Conservation (phyloP, 37 sponge, comb jelly and placozoan genomes). For the Trichoplax adhaerens region DNA sequence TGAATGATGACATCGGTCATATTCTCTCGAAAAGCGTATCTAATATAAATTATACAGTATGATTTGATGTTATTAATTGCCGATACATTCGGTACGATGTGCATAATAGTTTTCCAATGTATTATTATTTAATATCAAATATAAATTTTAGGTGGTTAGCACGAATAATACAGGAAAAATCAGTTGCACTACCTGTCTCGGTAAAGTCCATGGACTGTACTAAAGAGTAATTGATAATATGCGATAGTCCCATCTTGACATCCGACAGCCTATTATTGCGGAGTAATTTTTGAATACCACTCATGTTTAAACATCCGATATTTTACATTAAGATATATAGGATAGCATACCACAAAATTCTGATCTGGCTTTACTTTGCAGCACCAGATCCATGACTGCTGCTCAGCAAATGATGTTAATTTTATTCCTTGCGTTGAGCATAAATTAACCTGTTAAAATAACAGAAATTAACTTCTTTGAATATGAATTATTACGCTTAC, state of each 20-base stretch:
- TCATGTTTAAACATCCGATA: no score
- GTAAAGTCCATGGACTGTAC: slow-evolving; percentile 92
- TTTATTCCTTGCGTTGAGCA: slow-evolving; percentile 18
- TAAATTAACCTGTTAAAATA: background rate
- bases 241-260: slow-evolving; percentile 70
- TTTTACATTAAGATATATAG: background rate
- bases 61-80: no score
- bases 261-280: slow-evolving; percentile 28
- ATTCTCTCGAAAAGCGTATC: slow-evolving; percentile 86
- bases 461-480: no score
- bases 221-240: slow-evolving; percentile 41
- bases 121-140: no score
- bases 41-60: background rate
- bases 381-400: slow-evolving; percentile 51
- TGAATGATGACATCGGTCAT: slow-evolving; percentile 91
- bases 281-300: no score
- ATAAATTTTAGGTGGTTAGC: no score
- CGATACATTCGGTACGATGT: no score
- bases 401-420: slow-evolving; percentile 15
- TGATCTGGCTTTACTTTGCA: slow-evolving; percentile 34
- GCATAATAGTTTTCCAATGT: no score
- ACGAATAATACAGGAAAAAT: no score
- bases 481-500: no score
- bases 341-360: slow-evolving; percentile 16
- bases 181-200: slow-evolving; percentile 46